Evolutionary conservation across 2,888 invertebrate genomes (phyloP), one percentile per base, ranked within the genome.

Genomic region (Drosophila yooni): DNA sequence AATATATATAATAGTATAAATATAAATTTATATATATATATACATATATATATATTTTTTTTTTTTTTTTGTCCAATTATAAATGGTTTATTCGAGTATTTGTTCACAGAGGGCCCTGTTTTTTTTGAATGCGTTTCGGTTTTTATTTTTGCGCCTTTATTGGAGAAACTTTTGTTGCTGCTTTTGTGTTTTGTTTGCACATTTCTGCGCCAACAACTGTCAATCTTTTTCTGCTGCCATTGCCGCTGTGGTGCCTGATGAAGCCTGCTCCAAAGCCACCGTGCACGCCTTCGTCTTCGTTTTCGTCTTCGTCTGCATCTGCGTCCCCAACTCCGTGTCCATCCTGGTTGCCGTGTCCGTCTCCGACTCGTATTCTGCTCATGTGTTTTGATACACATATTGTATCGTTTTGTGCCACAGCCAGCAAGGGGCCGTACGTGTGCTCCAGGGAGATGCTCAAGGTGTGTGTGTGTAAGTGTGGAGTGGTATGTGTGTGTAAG

Each of bases 311-410:
- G 48, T 53, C 57, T 43, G 8, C 51, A 13, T 2, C 34, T 4
- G 5, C 50, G 8, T 21, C 29, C 25, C 38, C 33, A 11, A 6
- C 59, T 59, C 27, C 53, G n/a, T 50, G 31, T 38, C 59, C 59
- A 48, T 34, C 25, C 56, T 40, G 33, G 59, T 54, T 46, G 53
- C 57, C 64, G 34, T 59, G 52, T 70, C 61, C 65, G 58, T 52
- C 58, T 51, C 61, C 36, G 69, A 60, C 58, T 78, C 63, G 70
- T 53, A 78, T 78, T 77, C 77, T 63, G 74, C 83, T 83, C 78
- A 76, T 87, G 84, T 84, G 82, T 87, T 84, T 87, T 84, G 88
- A 87, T 87, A 84, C 84, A 84, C 84, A 84, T 87, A 84, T 84
- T 84, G 84, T 87, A 84, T 82, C 84, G 88, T 82, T 82, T 84